phyloP scores from a whole-genome alignment of 2,113 vertebrate species.

The Crypturellus undulatus region DNA sequence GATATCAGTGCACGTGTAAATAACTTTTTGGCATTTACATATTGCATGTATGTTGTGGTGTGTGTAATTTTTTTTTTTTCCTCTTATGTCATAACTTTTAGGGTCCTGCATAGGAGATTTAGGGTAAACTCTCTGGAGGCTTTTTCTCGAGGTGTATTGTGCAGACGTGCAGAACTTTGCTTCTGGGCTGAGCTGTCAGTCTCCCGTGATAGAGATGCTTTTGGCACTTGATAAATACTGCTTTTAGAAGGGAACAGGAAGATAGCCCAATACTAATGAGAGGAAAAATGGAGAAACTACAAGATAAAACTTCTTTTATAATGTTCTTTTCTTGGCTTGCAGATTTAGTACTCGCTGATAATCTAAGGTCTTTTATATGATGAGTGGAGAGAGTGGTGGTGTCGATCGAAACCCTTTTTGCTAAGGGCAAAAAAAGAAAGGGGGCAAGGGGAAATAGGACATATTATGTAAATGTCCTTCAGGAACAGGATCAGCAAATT shows the following conservation, averaged over 20 bases:
- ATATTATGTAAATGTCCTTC: fast-evolving
- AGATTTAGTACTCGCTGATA: background rate
- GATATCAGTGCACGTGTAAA: background rate
- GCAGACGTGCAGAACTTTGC: background rate
- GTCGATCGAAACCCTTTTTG: background rate
- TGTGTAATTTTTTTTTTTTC: too few relatives aligned
- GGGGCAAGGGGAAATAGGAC: background rate
- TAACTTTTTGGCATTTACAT: background rate
- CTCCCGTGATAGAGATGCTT: slow-evolving; percentile 17
- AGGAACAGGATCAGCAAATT: background rate
- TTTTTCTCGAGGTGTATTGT: slow-evolving; percentile 12
- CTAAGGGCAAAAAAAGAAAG: background rate
- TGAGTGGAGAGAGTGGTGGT: background rate
- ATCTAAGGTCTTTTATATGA: background rate
- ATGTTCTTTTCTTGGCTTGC: slow-evolving; percentile 4
- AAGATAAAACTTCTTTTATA: slow-evolving; percentile 22
- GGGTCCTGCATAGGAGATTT: background rate
- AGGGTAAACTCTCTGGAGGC: background rate
- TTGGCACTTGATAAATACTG: slow-evolving; percentile 16
- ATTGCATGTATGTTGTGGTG: background rate
- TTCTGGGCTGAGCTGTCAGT: slow-evolving; percentile 29
- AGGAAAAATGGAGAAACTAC: slow-evolving; percentile 12
- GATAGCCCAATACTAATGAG: background rate
- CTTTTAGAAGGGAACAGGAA: background rate
- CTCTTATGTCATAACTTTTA: background rate